Percentiles rank a stretch among this genome's conserved stretches.
Evolutionary conservation across 2,888 invertebrate genomes (phyloP).

Genomic region (Lycia hirtaria): DNA sequence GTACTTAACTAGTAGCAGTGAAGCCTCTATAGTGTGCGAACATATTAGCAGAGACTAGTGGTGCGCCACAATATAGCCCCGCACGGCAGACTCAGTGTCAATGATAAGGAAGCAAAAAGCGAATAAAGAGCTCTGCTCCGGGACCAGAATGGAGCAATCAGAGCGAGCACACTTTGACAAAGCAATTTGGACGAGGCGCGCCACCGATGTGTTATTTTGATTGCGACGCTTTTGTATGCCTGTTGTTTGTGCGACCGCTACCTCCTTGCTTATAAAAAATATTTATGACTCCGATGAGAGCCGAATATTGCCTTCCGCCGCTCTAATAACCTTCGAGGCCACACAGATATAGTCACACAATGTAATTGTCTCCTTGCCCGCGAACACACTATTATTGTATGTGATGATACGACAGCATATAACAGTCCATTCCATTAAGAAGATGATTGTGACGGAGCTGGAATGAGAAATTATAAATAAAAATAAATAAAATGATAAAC

Average conservation of each 20-base stretch:
- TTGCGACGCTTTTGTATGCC: slow-evolving; percentile 75
- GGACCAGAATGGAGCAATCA: slow-evolving; percentile 81
- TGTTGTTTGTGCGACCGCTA: slow-evolving; percentile 68
- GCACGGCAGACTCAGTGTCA: slow-evolving; percentile 32
- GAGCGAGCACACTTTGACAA: slow-evolving; percentile 80
- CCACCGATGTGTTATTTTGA: slow-evolving; percentile 80
- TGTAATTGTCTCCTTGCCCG: slow-evolving; percentile 33
- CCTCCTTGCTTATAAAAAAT: slow-evolving; percentile 65
- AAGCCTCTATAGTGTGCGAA: slow-evolving; percentile 13
- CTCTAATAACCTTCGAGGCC: slow-evolving; percentile 57
- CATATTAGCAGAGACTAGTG: slow-evolving; percentile 27
- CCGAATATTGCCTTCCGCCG: slow-evolving; percentile 59
- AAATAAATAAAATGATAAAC: neutral
- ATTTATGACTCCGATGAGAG: slow-evolving; percentile 62
- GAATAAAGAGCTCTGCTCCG: slow-evolving; percentile 52
- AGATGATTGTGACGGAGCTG: neutral
- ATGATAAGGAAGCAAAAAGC: slow-evolving; percentile 67
- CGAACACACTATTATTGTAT: slow-evolving; percentile 24
- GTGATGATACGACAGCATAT: slow-evolving; percentile 18
- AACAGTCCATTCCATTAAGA: neutral
- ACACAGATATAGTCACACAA: slow-evolving; percentile 26
- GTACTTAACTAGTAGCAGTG: neutral
- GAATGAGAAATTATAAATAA: neutral
- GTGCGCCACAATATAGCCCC: slow-evolving; percentile 16
- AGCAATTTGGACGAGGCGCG: slow-evolving; percentile 77